Conservation (phyloP, 2,888 invertebrate species). For the Rhagonycha fulva region DNA sequence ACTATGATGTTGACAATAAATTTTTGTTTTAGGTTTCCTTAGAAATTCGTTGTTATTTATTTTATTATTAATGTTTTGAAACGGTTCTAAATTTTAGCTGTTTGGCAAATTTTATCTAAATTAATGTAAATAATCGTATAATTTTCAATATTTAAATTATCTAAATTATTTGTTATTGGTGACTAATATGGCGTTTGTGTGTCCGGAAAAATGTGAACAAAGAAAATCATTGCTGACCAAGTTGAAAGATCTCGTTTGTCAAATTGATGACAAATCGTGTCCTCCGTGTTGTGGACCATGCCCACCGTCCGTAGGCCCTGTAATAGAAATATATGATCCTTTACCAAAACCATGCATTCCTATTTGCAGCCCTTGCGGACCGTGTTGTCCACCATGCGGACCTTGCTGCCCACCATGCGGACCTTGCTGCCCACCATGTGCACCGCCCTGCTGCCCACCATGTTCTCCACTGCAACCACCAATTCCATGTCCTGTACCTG, state of each 20-base stretch:
- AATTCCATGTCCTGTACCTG: conserved; percentile 53
- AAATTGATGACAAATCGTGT: conserved; percentile 44
- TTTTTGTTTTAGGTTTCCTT: neutral
- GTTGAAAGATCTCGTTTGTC: conserved; percentile 46
- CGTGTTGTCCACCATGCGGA: conserved; percentile 53
- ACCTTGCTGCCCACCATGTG: conserved; percentile 41
- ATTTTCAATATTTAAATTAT: neutral
- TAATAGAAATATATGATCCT: conserved; percentile 61
- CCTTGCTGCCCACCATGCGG: conserved; percentile 42
- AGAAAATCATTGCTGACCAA: conserved; percentile 45
- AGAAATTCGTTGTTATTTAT: neutral
- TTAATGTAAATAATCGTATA: conserved; percentile 26
- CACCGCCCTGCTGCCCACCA: conserved; percentile 56
- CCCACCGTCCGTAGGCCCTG: conserved; percentile 45
- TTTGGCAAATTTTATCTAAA: conserved; percentile 25
- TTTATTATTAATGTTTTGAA: neutral
- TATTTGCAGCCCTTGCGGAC: conserved; percentile 59
- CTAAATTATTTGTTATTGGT: neutral
- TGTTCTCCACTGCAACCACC: conserved; percentile 45
- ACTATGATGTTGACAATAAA: neutral
- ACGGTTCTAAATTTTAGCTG: conserved; percentile 24
- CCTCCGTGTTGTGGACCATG: conserved; percentile 53
- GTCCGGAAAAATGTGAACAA: conserved; percentile 37
- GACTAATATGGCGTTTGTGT: conserved; percentile 28
- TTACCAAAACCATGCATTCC: conserved; percentile 62